Base-by-base conservation (phyloP, 2,113 vertebrate species). In the Pseudorasbora parva region DNA sequence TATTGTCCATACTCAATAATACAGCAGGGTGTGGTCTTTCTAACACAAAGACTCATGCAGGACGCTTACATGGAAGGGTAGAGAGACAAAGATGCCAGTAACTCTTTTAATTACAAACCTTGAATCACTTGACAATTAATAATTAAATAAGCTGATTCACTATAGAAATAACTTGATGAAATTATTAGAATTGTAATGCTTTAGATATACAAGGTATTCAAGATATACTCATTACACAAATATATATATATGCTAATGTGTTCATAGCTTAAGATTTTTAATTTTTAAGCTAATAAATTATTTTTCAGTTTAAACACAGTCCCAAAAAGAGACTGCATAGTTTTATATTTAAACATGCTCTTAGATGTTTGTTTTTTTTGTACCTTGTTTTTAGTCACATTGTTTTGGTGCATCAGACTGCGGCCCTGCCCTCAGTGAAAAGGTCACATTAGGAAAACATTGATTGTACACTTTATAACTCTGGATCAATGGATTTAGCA, bases 21-120 rank as follows among this genome's bases (percentile, higher is more conserved):
- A 37, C 78, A 69, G 49, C 79, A 69, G 79, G 79, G 79, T 81
- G 79, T 68, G 79, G 79, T 37, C 27, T 71, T 69, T 81, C 11
- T 23, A 66, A 66, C 41, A 81, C 64, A 81, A 81, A 81, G 64
- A 64, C 27, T 69, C 45, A n/a, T 23, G 47, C 47, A 37, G n/a
- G 47, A 56, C 21, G 14, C 30, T 23, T 54, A 7, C 41, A 69
- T 4, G 1, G 15, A 25, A 75, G 51, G 27, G 51, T 5, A 43
- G 5, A 25, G 2, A 64, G n/a, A 60, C 30, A 59, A 23, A 43
- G 21, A 81, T 33, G 12, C 10, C 49, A 81, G 19, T 56, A 14
- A 66, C 25, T 49, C 9, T 9, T 49, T 74, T 51, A 10, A 30
- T 72, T 25, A 30, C 14, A 66, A n/a, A 33, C 23, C 15, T 79